phyloP scores from a whole-genome alignment of 2,113 vertebrate genomes.

The Callipepla californica region DNA sequence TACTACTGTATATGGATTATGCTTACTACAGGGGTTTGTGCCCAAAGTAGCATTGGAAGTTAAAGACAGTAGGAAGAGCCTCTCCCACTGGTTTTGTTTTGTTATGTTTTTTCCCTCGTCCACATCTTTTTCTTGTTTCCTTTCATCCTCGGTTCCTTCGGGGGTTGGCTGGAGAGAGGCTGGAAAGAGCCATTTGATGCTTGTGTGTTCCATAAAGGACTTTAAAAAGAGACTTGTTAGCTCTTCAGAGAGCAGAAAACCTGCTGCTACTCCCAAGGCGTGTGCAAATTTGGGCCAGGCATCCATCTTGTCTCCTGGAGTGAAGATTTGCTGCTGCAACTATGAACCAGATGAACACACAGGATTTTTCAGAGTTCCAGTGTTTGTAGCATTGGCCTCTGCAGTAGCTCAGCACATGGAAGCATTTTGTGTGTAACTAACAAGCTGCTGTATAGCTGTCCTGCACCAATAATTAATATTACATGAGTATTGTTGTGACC shows the following conservation, averaged over 20 bases:
- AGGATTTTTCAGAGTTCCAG: background rate
- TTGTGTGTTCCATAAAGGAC: background rate
- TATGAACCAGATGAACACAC: background rate
- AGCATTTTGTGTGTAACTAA: background rate
- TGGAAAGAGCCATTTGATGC: background rate
- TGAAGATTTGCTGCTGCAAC: background rate
- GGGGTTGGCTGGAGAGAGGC: accelerated
- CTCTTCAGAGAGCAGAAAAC: background rate
- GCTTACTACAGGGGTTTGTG: background rate
- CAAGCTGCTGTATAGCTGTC: background rate
- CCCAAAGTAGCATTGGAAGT: background rate
- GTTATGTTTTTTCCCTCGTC: background rate
- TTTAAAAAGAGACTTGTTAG: background rate
- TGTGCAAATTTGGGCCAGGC: background rate
- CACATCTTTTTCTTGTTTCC: background rate
- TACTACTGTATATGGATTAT: background rate
- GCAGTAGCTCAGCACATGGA: slow-evolving; percentile 38
- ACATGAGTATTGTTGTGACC: background rate
- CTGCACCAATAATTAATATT: slow-evolving; percentile 13
- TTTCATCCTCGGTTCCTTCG: background rate
- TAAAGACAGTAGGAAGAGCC: background rate
- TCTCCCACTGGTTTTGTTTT: background rate
- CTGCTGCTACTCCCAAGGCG: background rate
- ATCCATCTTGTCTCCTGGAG: background rate
- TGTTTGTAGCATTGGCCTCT: background rate